These are phyloP conservation scores for Nycticorax nycticorax DNA, from an alignment of 2,113 vertebrate genomes.

Conservation along the genomic window DNA sequence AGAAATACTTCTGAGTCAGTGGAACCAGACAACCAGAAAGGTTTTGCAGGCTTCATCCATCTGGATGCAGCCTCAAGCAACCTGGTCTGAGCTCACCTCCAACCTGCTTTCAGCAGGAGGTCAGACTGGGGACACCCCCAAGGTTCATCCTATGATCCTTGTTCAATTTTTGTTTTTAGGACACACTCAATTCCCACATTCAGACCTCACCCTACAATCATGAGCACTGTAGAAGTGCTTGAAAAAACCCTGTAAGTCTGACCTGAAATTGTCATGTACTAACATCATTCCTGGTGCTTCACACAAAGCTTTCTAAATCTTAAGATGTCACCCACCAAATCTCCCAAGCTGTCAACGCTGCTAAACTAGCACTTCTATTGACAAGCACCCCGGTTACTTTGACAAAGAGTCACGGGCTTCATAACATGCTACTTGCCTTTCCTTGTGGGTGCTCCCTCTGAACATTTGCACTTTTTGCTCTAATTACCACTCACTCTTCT, in stretches of 20 bases:
- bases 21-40: background rate
- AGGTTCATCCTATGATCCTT: background rate
- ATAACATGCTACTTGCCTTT: background rate
- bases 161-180: background rate
- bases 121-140: background rate
- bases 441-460: background rate
- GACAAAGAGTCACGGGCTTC: background rate
- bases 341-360: background rate
- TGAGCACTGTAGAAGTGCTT: background rate
- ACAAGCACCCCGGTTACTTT: background rate
- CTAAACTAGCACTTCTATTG: background rate
- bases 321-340: background rate
- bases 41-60: background rate
- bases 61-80: background rate
- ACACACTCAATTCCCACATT: background rate
- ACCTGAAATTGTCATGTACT: background rate
- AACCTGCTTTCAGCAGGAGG: background rate
- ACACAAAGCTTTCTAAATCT: background rate
- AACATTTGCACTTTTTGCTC: background rate
- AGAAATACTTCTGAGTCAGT: background rate
- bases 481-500: background rate
- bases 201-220: background rate
- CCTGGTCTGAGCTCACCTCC: background rate
- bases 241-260: background rate
- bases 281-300: background rate